Percentiles rank a stretch among this genome's conserved stretches.
Conservation (phyloP, 2,113 vertebrate genomes). For the Cavia aperea region DNA sequence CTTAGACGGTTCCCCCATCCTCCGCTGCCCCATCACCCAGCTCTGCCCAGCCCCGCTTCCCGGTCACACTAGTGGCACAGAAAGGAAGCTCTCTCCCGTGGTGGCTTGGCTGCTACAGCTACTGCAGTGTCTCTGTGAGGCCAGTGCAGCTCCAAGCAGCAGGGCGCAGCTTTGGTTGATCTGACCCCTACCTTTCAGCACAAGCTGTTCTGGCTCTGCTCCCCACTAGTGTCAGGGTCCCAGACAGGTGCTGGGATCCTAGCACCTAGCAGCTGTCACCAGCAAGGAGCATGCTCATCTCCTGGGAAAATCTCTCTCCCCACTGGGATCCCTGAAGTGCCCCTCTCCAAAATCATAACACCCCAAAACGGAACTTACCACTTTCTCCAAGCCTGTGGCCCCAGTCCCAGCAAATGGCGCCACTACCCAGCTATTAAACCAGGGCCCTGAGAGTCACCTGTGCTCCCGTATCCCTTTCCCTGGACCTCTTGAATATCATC, state of each 20-base stretch:
- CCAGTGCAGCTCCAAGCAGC: not conserved
- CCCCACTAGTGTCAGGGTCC: not conserved
- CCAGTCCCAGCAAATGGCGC: not conserved
- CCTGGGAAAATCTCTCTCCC: not conserved
- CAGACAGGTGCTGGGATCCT: rapidly evolving
- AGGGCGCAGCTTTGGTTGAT: not conserved
- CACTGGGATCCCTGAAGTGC: not conserved
- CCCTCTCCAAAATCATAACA: not conserved
- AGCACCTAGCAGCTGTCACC: not conserved
- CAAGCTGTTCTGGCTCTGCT: not conserved
- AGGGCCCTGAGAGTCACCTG: not conserved
- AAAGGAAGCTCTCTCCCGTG: not conserved
- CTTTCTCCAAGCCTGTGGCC: not conserved
- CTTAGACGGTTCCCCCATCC: not conserved
- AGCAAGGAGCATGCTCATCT: not conserved
- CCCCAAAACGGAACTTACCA: not conserved
- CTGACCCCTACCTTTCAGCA: not conserved
- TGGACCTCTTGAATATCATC: too few species aligned
- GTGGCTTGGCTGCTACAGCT: not conserved
- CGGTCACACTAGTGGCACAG: rapidly evolving
- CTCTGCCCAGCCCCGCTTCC: not conserved
- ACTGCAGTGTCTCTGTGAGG: not conserved
- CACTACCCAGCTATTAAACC: not conserved
- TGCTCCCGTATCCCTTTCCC: too few species aligned
- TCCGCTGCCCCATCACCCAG: too few species aligned